A percentile compares a stretch with the other conserved stretches of the same genome.
These are phyloP conservation scores for Griposia aprilina DNA, from an alignment of 2,888 invertebrate genomes.

Conservation along the genomic window DNA sequence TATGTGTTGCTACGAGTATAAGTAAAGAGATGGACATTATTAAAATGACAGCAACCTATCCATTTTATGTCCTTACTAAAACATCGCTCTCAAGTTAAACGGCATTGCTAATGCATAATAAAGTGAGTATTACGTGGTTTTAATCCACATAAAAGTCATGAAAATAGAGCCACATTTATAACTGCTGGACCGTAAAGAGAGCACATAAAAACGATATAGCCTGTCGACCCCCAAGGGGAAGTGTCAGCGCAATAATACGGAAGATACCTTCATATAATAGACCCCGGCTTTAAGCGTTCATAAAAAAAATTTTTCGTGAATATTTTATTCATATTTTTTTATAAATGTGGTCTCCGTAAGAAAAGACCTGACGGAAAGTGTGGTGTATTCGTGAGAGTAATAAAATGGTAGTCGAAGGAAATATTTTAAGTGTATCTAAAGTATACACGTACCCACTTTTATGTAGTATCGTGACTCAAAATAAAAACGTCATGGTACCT, in stretches of 20 bases:
- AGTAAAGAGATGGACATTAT: background rate
- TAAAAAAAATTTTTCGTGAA: conserved; percentile 60
- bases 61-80: conserved; percentile 15
- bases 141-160: conserved; percentile 56
- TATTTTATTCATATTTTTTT: conserved; percentile 55
- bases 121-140: conserved; percentile 46
- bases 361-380: conserved; percentile 4
- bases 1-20: background rate
- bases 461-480: background rate
- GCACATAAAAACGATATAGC: conserved; percentile 60
- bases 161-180: conserved; percentile 63
- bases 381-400: background rate
- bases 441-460: background rate
- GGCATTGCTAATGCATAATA: conserved; percentile 36
- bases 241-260: conserved; percentile 59
- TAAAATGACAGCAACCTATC: background rate
- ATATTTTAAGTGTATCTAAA: background rate
- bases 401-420: conserved; percentile 4
- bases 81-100: conserved; percentile 14
- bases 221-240: conserved; percentile 59
- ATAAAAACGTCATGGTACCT: background rate
- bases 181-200: conserved; percentile 56
- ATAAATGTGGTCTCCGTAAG: conserved; percentile 21
- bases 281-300: conserved; percentile 47
- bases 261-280: conserved; percentile 59